Base-by-base conservation (phyloP, 2,113 vertebrate species). In the Apteryx mantelli region DNA sequence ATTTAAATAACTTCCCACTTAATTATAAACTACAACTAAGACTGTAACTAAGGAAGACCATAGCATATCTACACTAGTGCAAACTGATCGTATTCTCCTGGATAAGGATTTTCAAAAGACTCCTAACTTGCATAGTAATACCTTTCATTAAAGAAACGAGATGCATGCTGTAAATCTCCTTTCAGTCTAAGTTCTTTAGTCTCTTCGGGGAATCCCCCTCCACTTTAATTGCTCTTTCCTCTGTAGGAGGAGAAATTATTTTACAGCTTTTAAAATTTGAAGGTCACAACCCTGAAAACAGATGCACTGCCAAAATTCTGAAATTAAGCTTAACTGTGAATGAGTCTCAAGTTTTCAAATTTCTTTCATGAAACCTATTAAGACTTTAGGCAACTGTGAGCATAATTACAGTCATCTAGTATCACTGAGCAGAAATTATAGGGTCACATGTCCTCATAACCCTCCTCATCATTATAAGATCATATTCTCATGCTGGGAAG, bases 1-100 rank as follows among this genome's bases (percentile, higher is more conserved):
- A 90, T 91, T 69, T 73, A 90, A 94, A 32, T 77, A 88, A 90
- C 46, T 56, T 85, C 50, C 81, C 66, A 82, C 85, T 91, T 93
- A 82, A 93, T 93, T 95, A 85, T 52, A 93, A 71, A 56, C 55
- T 56, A 30, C 28, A 56, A 56, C 55, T 56, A 56, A 58, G 15
- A 32, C 16, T 32, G 56, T n/a, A 89, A 66, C 28, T 25, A 84
- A 95, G 42, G 76, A 88, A 84, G 55, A 91, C 53, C 46, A 66
- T 38, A 60, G 88, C 80, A 34, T 32, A 96, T 44, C 53, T 61
- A 48, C n/a, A 77, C 50, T 68, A 70, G 30, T 53, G 75, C 34
- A 87, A 91, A 87, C 13, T 58, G 95, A 78, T 56, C 68, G 52
- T 56, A 46, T 84, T 95, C 69, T 91, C 25, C 55, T 71, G 50